phyloP scores from a whole-genome alignment of 1,140 invertebrate species.

The Diplogasteroides magnus region DNA sequence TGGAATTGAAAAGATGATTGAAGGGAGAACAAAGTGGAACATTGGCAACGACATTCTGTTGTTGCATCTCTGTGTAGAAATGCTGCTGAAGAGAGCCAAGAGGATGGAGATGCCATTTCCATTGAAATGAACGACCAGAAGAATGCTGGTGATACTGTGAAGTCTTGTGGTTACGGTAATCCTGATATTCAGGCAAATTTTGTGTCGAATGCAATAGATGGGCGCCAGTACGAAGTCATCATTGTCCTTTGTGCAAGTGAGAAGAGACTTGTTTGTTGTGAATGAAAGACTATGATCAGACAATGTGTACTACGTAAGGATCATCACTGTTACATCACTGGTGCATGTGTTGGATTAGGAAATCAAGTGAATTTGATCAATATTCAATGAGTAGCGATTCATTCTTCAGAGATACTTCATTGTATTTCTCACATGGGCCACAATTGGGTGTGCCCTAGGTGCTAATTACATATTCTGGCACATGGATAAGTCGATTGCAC shows the following conservation, averaged over 20 bases:
- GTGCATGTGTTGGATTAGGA: constrained; percentile 57
- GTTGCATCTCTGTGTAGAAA: constrained; percentile 22
- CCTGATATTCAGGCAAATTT: constrained; percentile 22
- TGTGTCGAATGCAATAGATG: constrained; percentile 27
- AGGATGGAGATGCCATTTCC: background rate
- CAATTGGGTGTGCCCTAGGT: constrained; percentile 17
- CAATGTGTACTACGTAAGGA: constrained; percentile 57
- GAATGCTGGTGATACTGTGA: background rate
- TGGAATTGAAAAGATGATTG: too few relatives aligned
- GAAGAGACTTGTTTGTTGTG: too few relatives aligned
- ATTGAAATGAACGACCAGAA: background rate
- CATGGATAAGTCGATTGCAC: constrained; percentile 21
- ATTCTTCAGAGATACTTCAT: constrained; percentile 56
- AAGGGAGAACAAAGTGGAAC: constrained; percentile 23
- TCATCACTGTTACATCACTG: constrained; percentile 58
- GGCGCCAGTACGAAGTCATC: constrained; percentile 46
- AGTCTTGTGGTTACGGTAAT: too few relatives aligned
- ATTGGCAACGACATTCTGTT: constrained; percentile 29
- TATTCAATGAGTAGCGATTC: too few relatives aligned
- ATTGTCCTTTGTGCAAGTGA: constrained; percentile 56
- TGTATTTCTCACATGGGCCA: constrained; percentile 50
- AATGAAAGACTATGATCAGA: too few relatives aligned
- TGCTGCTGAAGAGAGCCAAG: constrained; percentile 12
- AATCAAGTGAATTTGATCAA: constrained; percentile 53
- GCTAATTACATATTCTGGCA: constrained; percentile 19